Evolutionary conservation across 2,888 invertebrate species (phyloP).

Genomic region (Nematopogon swammerdamellus): DNA sequence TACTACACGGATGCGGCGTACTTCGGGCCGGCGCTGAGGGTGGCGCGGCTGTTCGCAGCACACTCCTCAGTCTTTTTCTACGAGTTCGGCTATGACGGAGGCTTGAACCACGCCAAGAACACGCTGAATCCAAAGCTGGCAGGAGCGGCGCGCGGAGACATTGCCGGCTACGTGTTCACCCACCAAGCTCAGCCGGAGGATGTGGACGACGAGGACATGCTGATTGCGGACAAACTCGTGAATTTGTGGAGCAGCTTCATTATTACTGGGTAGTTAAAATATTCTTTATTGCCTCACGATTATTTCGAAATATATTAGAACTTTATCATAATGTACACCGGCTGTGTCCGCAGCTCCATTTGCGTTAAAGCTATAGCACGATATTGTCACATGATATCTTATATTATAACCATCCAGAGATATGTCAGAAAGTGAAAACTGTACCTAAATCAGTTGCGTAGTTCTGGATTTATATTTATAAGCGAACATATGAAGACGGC

Average conservation of each 20-base stretch:
- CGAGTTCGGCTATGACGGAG: constrained; percentile 51
- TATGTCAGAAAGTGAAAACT: too few relatives aligned
- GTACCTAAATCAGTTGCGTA: too few relatives aligned
- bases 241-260: constrained; percentile 45
- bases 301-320: constrained; percentile 7
- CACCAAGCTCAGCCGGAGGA: constrained; percentile 15
- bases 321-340: too few relatives aligned
- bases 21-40: constrained; percentile 25
- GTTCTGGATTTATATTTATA: too few relatives aligned
- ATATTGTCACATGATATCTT: too few relatives aligned
- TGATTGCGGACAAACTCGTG: constrained; percentile 20
- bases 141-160: constrained; percentile 54
- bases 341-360: too few relatives aligned
- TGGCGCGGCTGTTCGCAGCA: constrained; percentile 23
- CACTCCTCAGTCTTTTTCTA: constrained; percentile 52
- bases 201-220: constrained; percentile 16
- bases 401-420: too few relatives aligned
- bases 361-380: too few relatives aligned
- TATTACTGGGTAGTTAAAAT: constrained; percentile 41
- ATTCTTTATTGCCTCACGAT: too few relatives aligned
- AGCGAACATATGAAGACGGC: too few relatives aligned
- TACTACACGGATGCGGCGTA: constrained; percentile 31
- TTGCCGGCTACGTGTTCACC: constrained; percentile 49
- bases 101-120: constrained; percentile 34
- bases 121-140: constrained; percentile 21